Evolutionary conservation across 2,888 invertebrate genomes (phyloP).

Genomic region (Amiota mariae): DNA sequence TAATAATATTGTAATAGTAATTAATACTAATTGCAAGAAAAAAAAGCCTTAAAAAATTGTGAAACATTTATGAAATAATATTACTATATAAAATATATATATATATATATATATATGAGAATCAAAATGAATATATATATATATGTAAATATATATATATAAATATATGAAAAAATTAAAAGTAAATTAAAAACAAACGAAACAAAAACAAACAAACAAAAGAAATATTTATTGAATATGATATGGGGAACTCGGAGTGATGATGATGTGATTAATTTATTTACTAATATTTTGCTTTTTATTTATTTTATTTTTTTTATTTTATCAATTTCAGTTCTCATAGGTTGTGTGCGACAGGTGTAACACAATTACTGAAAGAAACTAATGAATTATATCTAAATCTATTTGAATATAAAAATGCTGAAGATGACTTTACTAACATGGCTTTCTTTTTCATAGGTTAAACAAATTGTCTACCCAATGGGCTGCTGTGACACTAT

Average conservation of each 20-base stretch:
- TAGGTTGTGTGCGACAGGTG: background rate
- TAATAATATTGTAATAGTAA: constrained; percentile 14
- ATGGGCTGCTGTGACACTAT: no score
- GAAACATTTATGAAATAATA: constrained; percentile 59
- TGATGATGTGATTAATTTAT: background rate
- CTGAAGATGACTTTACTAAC: background rate
- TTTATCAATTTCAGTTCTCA: background rate
- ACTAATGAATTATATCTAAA: background rate
- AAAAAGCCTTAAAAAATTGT: constrained; percentile 61
- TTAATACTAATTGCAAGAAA: constrained; percentile 11
- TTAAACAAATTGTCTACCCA: background rate
- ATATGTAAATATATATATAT: constrained; percentile 19
- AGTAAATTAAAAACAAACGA: constrained; percentile 54
- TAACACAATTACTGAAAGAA: background rate
- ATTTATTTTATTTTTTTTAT: constrained; percentile 1
- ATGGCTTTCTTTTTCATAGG: constrained; percentile 42
- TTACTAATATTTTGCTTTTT: background rate
- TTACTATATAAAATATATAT: constrained; percentile 40
- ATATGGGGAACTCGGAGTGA: no score
- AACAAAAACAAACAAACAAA: constrained; percentile 47
- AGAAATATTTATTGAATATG: constrained; percentile 18
- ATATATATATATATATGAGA: constrained; percentile 36
- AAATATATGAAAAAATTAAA: constrained; percentile 36
- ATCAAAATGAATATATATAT: constrained; percentile 25
- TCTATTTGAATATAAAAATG: background rate